Base-by-base conservation (phyloP, 2,113 vertebrate genomes). In the Sinocyclocheilus maitianheensis region DNA sequence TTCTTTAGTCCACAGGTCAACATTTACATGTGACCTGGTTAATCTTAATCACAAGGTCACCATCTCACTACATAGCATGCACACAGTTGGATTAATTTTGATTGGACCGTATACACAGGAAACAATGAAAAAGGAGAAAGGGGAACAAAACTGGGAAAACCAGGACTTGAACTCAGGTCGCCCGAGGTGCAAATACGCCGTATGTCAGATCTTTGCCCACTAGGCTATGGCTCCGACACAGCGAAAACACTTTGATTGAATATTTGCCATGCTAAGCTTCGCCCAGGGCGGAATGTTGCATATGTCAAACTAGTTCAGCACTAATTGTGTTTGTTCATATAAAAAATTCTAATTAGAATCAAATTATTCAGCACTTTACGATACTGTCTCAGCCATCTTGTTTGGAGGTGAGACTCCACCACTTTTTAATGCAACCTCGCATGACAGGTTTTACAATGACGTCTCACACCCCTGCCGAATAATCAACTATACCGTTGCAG, bases 301-400 rank as follows among this genome's bases (percentile, higher is more conserved):
- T 74, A 69, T 88, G 82, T 88, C 55, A 83, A 83, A 89, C 88
- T 88, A 83, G 86, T 85, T 90, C 87, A 89, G 85, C 86, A 86
- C 18, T 87, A 83, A 86, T 86, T 87, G 72, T 89, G 81, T 84
- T 83, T 86, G 84, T 86, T 71, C 67, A 76, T 77, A 84, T 78
- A 84, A 81, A 85, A 81, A 85, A 72, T 82, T 84, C 51, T 86
- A 77, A 89, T 87, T 69, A 84, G 67, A 77, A 84, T 87, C 46
- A 69, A 87, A 83, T 87, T 88, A 85, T 76, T 77, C 75, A 43
- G 40, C 79, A 87, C 58, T 82, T 87, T 34, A 62, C n/a, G 40
- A 82, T 74, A 37, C 34, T 48, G 65, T 34, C n/a, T 80, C 60
- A 37, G 78, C 34, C 51, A n/a, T 48, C 34, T 18, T 69, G 37